phyloP scores from a whole-genome alignment of 2,797 vertebrate species.

The Valencia hispanica region DNA sequence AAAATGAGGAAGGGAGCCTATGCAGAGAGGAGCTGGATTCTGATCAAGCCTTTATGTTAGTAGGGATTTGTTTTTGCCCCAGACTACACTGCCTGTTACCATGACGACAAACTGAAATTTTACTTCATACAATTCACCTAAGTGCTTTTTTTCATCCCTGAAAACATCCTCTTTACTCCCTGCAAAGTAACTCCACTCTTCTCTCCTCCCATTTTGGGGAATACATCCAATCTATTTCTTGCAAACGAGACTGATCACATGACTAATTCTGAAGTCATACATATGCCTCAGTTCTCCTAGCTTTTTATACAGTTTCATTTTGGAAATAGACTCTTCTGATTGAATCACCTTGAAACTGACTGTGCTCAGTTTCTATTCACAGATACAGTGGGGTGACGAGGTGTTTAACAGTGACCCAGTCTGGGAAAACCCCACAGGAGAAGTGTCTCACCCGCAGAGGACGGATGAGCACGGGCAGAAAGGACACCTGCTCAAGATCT shows the following conservation, averaged over 20 bases:
- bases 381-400: not conserved
- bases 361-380: constrained; percentile 22
- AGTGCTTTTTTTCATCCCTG: constrained; percentile 54
- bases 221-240: constrained; percentile 60
- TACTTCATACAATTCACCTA: constrained; percentile 57
- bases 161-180: constrained; percentile 32
- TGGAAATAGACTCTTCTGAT: constrained; percentile 13
- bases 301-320: constrained; percentile 28
- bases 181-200: constrained; percentile 38
- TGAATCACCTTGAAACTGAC: constrained; percentile 21
- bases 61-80: constrained; percentile 64
- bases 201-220: constrained; percentile 55
- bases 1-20: constrained; percentile 63
- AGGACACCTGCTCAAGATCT: constrained; percentile 33
- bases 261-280: constrained; percentile 56
- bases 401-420: constrained; percentile 31
- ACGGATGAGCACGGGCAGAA: constrained; percentile 19
- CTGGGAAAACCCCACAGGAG: constrained; percentile 12
- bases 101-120: constrained; percentile 76
- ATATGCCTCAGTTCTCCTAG: constrained; percentile 36
- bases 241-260: constrained; percentile 55
- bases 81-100: constrained; percentile 77
- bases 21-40: constrained; percentile 61
- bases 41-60: constrained; percentile 60
- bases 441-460: constrained; percentile 3